Percentiles rank a stretch among this genome's conserved stretches.
These are phyloP conservation scores for Bombus ignitus DNA, from an alignment of 1,140 invertebrate species.

Conservation along the genomic window DNA sequence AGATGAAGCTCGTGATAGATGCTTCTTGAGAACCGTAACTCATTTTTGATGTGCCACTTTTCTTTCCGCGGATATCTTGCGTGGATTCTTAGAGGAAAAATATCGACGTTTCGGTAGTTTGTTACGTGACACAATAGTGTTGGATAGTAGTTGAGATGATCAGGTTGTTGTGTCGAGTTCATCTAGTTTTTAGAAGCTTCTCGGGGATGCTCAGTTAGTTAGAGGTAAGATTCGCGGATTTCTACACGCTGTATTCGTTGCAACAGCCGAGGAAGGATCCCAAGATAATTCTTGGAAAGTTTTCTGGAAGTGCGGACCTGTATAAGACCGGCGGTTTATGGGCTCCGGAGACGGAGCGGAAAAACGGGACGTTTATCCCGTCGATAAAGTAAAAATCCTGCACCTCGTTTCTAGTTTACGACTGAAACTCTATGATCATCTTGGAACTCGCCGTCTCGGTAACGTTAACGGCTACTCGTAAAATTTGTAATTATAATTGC, in stretches of 20 bases:
- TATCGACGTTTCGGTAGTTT: not conserved
- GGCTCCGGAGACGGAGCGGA: not conserved
- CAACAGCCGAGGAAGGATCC: not conserved
- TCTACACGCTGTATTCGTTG: not conserved
- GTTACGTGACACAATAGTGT: not conserved
- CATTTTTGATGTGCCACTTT: not conserved
- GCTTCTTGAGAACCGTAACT: not conserved
- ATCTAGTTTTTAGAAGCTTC: not conserved
- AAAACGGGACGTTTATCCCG: conserved; percentile 12
- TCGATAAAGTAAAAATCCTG: conserved; percentile 8
- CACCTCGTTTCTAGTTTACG: not conserved
- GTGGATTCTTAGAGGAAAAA: not conserved
- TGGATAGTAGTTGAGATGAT: not conserved
- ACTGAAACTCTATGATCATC: not conserved
- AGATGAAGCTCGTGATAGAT: not conserved
- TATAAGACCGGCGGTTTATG: not conserved
- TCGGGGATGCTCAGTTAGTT: not conserved
- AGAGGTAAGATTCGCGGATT: not conserved
- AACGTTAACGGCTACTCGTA: not conserved
- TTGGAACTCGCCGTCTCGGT: not conserved
- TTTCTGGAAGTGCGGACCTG: not conserved
- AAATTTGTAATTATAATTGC: not conserved
- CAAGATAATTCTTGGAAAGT: not conserved
- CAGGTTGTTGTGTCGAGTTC: not conserved
- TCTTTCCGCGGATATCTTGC: not conserved